Evolutionary conservation across 2,888 invertebrate genomes (phyloP).

Genomic region (Nephrotoma flavescens): DNA sequence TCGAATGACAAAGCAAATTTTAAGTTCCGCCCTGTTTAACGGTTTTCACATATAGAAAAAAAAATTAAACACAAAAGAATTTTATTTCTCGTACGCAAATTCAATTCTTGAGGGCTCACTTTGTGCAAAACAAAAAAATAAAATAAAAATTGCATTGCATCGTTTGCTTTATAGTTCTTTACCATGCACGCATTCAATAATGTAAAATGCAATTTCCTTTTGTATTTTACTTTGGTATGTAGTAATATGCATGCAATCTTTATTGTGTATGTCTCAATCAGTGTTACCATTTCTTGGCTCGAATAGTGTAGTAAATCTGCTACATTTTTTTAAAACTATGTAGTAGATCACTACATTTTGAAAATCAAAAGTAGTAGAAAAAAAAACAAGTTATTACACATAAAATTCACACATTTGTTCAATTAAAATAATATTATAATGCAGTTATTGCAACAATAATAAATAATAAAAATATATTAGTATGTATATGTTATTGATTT

Average conservation of each 20-base stretch:
- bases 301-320: no score
- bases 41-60: neutral
- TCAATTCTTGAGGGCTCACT: neutral
- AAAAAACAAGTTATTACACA: no score
- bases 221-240: neutral
- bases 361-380: no score
- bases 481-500: no score
- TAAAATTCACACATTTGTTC: no score
- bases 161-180: neutral
- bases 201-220: neutral
- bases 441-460: no score
- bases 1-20: neutral
- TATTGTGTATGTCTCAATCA: neutral
- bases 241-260: neutral
- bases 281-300: no score
- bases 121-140: neutral
- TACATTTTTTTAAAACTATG: no score
- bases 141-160: neutral
- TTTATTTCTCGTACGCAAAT: neutral
- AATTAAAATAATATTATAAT: no score
- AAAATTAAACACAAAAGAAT: neutral
- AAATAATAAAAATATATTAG: no score
- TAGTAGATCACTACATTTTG: no score
- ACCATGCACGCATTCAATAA: neutral
- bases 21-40: neutral